Base-by-base conservation (phyloP, 2,113 vertebrate genomes). In the Paracanthobrama guichenoti region DNA sequence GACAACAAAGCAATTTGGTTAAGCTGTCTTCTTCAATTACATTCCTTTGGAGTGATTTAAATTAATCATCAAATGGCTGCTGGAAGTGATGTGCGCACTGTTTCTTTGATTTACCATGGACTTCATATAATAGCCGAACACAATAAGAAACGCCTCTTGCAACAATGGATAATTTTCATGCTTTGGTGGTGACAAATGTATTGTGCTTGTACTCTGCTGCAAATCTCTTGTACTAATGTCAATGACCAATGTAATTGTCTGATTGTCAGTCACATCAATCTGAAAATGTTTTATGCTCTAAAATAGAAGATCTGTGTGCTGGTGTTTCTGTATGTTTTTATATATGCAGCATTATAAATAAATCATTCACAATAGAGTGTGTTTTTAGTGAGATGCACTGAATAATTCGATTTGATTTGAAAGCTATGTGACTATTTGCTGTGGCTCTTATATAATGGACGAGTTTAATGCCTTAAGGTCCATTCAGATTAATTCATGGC, bases 111-210 rank as follows among this genome's bases (percentile, higher is more conserved):
- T 82, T 71, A 53, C 55, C 44, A 20, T 69, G 79, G 42, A 46
- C 79, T 69, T 81, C 18, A 55, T 6, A 79, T 11, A 46, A 69
- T 79, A 59, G 28, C 28, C 0, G 73, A 78, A 78, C 53, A 78
- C 66, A 60, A 62, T 72, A 60, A 79, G 28, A 24, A 24, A 48
- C 2, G 20, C 35, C 18, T 75, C 18, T 26, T 42, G 69, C 86
- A 69, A 81, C 46, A 35, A 67, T 59, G 2, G 69, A 64, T 84
- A 28, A 28, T 59, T 69, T 66, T 82, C 46, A 85, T 77, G 84
- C 78, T 85, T 85, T 73, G 44, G 44, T 87, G 86, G 81, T 84
- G 76, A 66, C 72, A 83, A 42, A 69, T 84, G 69, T 79, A 39
- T 84, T 79, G 82, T 86, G 84, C 31, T 62, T 85, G 71, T 73